These are phyloP conservation scores for Mystacornis crossleyi DNA, from an alignment of 2,113 vertebrate genomes.

Conservation along the genomic window DNA sequence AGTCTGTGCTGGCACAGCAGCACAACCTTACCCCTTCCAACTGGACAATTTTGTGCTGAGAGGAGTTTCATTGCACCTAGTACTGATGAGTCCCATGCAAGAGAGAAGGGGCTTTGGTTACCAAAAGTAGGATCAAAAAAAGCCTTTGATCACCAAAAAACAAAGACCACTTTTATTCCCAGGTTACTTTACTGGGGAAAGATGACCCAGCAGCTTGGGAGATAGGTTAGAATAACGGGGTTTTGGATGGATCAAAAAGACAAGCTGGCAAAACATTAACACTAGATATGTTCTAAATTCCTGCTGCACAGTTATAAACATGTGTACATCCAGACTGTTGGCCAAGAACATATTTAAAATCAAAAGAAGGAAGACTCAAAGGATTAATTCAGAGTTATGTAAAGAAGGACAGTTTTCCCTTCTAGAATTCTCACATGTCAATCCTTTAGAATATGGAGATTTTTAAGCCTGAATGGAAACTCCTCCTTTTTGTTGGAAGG, in stretches of 20 bases:
- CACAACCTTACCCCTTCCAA: not conserved
- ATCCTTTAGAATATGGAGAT: not conserved
- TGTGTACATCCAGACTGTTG: not conserved
- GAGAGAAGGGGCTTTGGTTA: not conserved
- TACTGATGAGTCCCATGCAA: not conserved
- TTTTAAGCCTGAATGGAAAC: slow-evolving; percentile 28
- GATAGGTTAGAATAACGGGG: not conserved
- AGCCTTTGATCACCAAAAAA: slow-evolving; percentile 18
- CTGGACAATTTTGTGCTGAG: not conserved
- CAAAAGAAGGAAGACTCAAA: not conserved
- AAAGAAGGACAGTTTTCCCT: not conserved
- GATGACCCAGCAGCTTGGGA: not conserved
- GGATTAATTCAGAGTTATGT: not conserved
- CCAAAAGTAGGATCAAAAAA: not conserved
- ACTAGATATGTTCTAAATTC: not conserved
- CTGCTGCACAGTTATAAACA: not conserved
- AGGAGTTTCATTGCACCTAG: not conserved
- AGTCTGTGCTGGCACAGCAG: not conserved
- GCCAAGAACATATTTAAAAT: not conserved
- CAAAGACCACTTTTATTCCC: not conserved
- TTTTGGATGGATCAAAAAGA: not conserved
- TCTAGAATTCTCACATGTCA: not conserved
- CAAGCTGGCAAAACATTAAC: not conserved
- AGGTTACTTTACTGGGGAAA: not conserved
- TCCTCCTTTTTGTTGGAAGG: slow-evolving; percentile 20